These are phyloP conservation scores for Catamblyrhynchus diadema DNA, from an alignment of 2,797 vertebrate species.

Conservation along the genomic window DNA sequence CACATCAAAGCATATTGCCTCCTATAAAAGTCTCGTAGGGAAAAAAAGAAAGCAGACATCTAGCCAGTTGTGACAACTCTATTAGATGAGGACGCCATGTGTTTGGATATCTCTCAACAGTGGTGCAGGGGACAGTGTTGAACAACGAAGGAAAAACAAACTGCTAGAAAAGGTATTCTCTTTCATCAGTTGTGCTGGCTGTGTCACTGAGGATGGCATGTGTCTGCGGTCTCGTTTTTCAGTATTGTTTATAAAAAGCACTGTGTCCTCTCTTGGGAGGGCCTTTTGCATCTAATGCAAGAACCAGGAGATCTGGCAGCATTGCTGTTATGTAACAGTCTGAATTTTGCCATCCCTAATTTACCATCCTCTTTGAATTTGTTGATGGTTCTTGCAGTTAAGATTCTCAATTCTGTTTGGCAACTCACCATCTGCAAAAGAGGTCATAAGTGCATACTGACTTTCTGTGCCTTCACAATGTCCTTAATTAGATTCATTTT, in stretches of 20 bases:
- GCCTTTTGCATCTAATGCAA: not conserved
- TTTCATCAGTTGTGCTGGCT: not conserved
- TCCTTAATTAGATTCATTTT: constrained; percentile 54
- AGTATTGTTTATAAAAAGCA: not conserved
- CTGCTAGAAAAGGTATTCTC: not conserved
- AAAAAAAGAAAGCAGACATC: rapidly evolving
- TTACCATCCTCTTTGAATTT: constrained; percentile 9
- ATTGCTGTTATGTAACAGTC: not conserved
- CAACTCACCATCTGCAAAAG: constrained; percentile 21
- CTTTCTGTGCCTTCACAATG: not conserved
- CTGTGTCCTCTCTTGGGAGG: not conserved
- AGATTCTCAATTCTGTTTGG: constrained; percentile 1
- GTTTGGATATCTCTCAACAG: not conserved
- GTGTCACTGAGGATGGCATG: not conserved
- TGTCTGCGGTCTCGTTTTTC: not conserved
- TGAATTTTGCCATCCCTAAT: constrained; percentile 14
- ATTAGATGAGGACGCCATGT: not conserved
- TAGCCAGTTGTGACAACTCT: not conserved
- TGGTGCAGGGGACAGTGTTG: not conserved
- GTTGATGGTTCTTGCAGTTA: not conserved
- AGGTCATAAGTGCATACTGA: not conserved
- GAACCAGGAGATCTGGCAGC: not conserved
- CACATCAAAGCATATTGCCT: not conserved
- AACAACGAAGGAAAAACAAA: not conserved
- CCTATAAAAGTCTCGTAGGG: not conserved